Evolutionary conservation across 2,113 vertebrate species (phyloP).

Genomic region (Mixornis gularis): DNA sequence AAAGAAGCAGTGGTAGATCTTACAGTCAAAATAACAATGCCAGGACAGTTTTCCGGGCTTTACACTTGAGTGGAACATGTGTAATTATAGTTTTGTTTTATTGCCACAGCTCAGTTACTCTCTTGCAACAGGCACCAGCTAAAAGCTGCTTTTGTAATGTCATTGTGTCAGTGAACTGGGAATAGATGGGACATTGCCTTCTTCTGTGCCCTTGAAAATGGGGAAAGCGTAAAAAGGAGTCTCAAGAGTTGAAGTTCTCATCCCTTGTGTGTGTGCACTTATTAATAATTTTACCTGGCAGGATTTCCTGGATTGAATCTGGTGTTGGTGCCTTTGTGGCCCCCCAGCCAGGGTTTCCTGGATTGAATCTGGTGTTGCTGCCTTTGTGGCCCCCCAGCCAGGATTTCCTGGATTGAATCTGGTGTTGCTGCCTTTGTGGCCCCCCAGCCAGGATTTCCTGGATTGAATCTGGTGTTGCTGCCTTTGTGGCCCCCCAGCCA

Average conservation of each 20-base stretch:
- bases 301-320: accelerated
- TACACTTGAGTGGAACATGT: neutral
- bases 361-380: no score
- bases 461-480: accelerated
- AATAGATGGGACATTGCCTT: neutral
- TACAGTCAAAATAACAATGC: neutral
- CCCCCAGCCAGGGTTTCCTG: accelerated
- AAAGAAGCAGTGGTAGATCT: neutral
- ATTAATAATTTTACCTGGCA: neutral
- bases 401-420: accelerated
- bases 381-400: no score
- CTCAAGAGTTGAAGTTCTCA: neutral
- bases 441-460: neutral
- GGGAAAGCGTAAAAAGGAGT: neutral
- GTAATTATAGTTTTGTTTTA: neutral
- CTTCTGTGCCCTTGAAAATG: neutral
- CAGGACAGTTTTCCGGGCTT: neutral
- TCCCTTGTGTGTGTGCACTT: neutral
- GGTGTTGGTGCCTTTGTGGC: neutral
- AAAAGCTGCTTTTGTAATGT: neutral
- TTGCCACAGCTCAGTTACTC: neutral
- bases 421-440: neutral
- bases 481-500: accelerated
- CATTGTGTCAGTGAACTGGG: neutral
- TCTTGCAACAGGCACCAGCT: neutral